Conservation (phyloP, 2,888 invertebrate species). For the Ennomos erosarius region DNA sequence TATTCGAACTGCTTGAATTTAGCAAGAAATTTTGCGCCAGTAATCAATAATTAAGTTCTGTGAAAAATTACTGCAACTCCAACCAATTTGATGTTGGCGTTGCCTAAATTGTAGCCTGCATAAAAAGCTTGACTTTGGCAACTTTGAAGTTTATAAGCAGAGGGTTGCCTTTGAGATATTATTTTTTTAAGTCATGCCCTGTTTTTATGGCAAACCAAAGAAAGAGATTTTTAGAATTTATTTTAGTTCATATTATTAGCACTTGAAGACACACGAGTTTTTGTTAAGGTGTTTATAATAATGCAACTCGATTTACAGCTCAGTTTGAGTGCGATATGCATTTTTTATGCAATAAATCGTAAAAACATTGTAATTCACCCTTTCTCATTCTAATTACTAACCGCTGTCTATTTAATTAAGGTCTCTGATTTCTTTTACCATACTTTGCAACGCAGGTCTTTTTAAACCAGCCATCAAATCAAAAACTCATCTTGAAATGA, state of each 20-base stretch:
- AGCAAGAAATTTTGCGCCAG: conserved; percentile 69
- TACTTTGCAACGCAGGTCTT: conserved; percentile 27
- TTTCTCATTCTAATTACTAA: conserved; percentile 44
- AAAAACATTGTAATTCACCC: conserved; percentile 39
- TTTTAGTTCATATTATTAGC: too few relatives aligned
- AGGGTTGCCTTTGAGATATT: conserved; percentile 18
- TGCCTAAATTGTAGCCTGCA: conserved; percentile 44
- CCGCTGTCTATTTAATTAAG: conserved; percentile 16
- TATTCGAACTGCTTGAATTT: conserved; percentile 65
- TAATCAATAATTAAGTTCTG: conserved; percentile 69
- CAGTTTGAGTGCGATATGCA: not conserved
- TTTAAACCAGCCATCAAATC: conserved; percentile 43
- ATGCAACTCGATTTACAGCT: conserved; percentile 1
- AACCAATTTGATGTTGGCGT: conserved; percentile 52
- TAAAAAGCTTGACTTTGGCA: conserved; percentile 21
- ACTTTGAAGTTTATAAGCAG: conserved; percentile 23
- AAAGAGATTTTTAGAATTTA: too few relatives aligned
- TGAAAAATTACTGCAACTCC: conserved; percentile 62
- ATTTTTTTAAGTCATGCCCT: conserved; percentile 13
- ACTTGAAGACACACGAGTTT: too few relatives aligned
- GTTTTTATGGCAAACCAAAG: conserved; percentile 8
- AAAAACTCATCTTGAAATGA: conserved; percentile 49
- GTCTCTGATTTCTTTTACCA: conserved; percentile 1
- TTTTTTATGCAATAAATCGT: not conserved
- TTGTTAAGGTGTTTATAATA: not conserved